Conservation (phyloP, 2,888 invertebrate species). For the Hipparchia sbordonii region DNA sequence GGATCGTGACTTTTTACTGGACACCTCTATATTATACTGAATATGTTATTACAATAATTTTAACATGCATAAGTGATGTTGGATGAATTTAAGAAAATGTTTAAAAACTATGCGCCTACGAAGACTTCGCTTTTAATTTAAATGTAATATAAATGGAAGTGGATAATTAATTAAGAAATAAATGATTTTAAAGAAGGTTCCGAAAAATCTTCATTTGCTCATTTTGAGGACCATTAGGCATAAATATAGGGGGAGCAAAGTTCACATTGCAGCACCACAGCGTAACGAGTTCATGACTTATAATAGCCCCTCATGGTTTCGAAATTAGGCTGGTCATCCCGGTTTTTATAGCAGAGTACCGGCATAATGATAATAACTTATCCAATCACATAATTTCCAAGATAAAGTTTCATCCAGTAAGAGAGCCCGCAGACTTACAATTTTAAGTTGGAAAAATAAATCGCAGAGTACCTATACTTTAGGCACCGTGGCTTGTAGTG, state of each 20-base stretch:
- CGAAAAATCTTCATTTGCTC: not conserved
- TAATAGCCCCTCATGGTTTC: conserved; percentile 12
- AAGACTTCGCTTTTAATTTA: not conserved
- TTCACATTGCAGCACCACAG: not conserved
- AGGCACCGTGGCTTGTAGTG: too few relatives aligned
- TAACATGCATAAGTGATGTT: not conserved
- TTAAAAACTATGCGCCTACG: not conserved
- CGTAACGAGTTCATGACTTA: conserved; percentile 9
- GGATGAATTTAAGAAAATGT: not conserved
- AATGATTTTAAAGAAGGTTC: not conserved
- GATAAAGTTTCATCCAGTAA: too few relatives aligned
- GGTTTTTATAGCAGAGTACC: not conserved
- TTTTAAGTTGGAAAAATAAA: too few relatives aligned
- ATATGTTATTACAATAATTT: not conserved
- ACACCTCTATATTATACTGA: too few relatives aligned
- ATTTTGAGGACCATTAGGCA: not conserved
- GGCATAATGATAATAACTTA: not conserved
- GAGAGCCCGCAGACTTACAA: too few relatives aligned
- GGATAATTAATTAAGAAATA: not conserved
- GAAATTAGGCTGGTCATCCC: not conserved
- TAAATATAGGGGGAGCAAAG: not conserved
- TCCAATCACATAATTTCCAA: not conserved
- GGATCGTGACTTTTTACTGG: too few relatives aligned
- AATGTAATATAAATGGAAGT: not conserved
- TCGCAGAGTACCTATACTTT: too few relatives aligned